Evolutionary conservation across 1,140 invertebrate genomes (phyloP), one percentile per base, ranked within the genome.

Genomic region (Agrypnia vestita): DNA sequence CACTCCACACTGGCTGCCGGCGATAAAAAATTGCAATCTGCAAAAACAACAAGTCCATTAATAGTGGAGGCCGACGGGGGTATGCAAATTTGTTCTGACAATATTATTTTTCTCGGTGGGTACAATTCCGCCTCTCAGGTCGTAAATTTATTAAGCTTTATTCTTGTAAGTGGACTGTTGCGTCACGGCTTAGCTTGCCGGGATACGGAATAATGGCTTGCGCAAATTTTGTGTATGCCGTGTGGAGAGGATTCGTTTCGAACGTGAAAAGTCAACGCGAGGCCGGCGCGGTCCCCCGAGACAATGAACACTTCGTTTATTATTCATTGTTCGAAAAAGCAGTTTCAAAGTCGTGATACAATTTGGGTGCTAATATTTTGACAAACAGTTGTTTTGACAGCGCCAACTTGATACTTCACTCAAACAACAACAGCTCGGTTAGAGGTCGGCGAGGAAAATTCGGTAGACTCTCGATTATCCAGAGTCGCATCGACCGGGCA

Each of bases 71-170:
- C 51, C 67, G 46, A 9, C 9, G n/a, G 3, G 49, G 46, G 49
- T 71, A 71, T 71, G 67, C 51, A 53, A 71, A 71, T 71, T 71
- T 47, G 46, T 25, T 71, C 17, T 21, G 19, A 15, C 9, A 21
- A 25, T 71, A 71, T 49, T 51, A 51, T 71, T 71, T 71, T 51
- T 51, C 44, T 47, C 17, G 11, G 67, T 71, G 46, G 25, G 67
- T 71, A 51, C 44, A 12, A 51, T 19, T 64, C 25, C 74, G 44
- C 74, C 74, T 76, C 74, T 51, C 43, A 21, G 53, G 21, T 80
- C 74, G 51, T 80, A 80, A 80, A 80, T 80, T 76, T 17, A 80
- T 80, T 80, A 80, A 76, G 46, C 25, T 76, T 76, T 46, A 76
- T 71, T 55, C 47, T 17, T 51, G 35, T 47, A 80, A 64, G 49